These are phyloP conservation scores for Aegotheles bennettii DNA, from an alignment of 2,113 vertebrate genomes.

Conservation along the genomic window DNA sequence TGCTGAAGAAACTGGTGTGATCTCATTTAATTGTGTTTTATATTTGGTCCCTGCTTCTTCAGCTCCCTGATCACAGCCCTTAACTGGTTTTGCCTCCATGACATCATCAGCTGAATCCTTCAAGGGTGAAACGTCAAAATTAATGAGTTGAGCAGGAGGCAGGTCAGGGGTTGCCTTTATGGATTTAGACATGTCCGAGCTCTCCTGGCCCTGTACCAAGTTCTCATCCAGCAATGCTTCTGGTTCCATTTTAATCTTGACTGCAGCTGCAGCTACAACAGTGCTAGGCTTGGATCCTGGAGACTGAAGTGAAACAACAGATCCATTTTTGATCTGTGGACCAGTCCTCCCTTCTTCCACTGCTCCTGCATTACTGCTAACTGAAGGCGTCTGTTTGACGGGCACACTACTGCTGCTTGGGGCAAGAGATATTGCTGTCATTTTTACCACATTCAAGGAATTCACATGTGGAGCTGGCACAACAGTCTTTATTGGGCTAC, in stretches of 20 bases:
- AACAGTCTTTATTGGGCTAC: conserved; percentile 93
- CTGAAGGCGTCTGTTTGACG: conserved; percentile 81
- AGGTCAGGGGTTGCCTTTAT: conserved; percentile 53
- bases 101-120: conserved; percentile 81
- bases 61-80: conserved; percentile 69
- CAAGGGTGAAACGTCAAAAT: conserved; percentile 65
- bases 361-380: conserved; percentile 59
- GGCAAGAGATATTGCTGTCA: conserved; percentile 91
- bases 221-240: conserved; percentile 81
- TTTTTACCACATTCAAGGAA: conserved; percentile 92
- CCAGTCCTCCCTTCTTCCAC: conserved; percentile 74
- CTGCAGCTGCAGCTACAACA: conserved; percentile 50
- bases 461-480: conserved; percentile 89
- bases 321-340: conserved; percentile 80
- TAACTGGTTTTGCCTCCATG: conserved; percentile 74
- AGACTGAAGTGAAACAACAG: conserved; percentile 82
- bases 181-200: conserved; percentile 48
- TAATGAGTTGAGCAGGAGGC: conserved; percentile 63
- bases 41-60: conserved; percentile 78
- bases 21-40: conserved; percentile 69
- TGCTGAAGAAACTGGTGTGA: conserved; percentile 67
- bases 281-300: conserved; percentile 71
- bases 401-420: conserved; percentile 76
- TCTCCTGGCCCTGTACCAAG: conserved; percentile 70
- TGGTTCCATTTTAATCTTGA: conserved; percentile 87